Conservation (phyloP, 2,888 invertebrate genomes). For the Busseola fusca region DNA sequence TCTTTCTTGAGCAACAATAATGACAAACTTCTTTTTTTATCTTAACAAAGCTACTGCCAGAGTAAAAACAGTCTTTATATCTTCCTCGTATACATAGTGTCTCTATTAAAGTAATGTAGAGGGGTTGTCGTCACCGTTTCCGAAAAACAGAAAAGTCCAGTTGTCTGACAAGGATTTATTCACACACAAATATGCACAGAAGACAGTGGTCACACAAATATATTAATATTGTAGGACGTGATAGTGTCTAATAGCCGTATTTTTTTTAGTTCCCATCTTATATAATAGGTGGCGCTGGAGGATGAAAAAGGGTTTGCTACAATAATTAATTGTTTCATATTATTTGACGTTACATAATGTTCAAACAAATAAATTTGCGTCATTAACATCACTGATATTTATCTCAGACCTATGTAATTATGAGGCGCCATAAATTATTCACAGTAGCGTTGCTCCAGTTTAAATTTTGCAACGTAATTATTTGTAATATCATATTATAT, state of each 20-base stretch:
- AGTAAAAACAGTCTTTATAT: background rate
- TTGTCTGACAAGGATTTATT: too few relatives aligned
- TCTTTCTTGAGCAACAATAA: background rate
- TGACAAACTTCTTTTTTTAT: background rate
- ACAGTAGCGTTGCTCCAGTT: slow-evolving; percentile 10
- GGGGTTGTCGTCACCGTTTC: too few relatives aligned
- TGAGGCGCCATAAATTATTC: slow-evolving; percentile 15
- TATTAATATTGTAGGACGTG: too few relatives aligned
- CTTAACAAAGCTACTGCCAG: background rate
- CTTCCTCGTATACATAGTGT: background rate
- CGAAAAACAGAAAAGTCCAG: too few relatives aligned
- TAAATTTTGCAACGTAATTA: slow-evolving; percentile 17
- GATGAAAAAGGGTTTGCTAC: too few relatives aligned
- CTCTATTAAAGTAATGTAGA: too few relatives aligned
- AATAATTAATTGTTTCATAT: background rate
- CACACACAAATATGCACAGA: too few relatives aligned
- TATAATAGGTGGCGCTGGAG: too few relatives aligned
- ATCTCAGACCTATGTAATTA: slow-evolving; percentile 15
- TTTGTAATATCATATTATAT: background rate
- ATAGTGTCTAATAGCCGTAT: too few relatives aligned
- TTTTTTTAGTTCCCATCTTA: too few relatives aligned
- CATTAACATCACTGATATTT: background rate
- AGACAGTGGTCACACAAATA: too few relatives aligned
- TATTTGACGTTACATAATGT: background rate
- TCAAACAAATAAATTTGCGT: slow-evolving; percentile 27